phyloP scores from a whole-genome alignment of 1,140 invertebrate species.

The Trichonephila clavipes region DNA sequence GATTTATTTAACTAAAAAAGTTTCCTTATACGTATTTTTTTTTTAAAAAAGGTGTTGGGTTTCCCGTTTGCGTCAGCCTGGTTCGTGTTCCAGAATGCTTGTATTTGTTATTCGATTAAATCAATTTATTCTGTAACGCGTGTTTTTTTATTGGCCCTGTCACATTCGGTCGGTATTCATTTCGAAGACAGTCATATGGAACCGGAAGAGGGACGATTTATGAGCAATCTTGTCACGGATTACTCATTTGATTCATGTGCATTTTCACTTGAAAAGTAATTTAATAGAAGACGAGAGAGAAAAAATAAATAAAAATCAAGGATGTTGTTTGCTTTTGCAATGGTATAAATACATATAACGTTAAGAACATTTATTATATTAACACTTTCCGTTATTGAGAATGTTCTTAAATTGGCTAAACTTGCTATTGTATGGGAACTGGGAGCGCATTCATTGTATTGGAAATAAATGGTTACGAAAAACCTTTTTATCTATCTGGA shows the following conservation, averaged over 20 bases:
- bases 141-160: slow-evolving; percentile 28
- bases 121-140: slow-evolving; percentile 21
- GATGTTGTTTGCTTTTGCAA: background rate
- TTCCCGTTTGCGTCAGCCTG: background rate
- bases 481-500: background rate
- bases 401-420: background rate
- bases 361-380: background rate
- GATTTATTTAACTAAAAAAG: too few relatives aligned
- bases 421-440: slow-evolving; percentile 5
- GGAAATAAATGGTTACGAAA: background rate
- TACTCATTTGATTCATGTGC: slow-evolving; percentile 7
- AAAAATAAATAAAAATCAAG: background rate
- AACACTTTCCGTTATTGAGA: background rate
- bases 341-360: background rate
- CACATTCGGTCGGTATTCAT: slow-evolving; percentile 18
- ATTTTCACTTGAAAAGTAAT: background rate
- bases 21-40: too few relatives aligned
- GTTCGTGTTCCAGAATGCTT: background rate
- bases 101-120: slow-evolving; percentile 39
- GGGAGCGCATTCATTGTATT: background rate
- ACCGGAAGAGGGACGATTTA: slow-evolving; percentile 40
- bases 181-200: slow-evolving; percentile 28
- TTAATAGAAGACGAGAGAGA: background rate
- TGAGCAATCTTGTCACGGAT: background rate
- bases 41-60: background rate